phyloP scores from a whole-genome alignment of 64 coral and sea anemone genomes.

The Actinia equina region DNA sequence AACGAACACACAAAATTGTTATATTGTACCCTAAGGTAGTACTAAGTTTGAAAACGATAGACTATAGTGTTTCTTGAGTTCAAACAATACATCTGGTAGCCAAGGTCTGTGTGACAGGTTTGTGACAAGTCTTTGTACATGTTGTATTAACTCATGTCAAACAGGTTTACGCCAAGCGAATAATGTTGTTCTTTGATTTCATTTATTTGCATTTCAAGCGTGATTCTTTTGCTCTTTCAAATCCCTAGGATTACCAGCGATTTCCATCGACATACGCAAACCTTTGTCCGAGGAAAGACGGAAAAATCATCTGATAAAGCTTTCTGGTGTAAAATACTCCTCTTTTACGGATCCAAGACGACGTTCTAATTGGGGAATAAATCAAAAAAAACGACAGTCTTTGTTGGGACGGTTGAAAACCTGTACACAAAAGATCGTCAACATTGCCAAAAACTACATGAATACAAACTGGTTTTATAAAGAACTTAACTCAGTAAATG shows the following conservation, averaged over 20 bases:
- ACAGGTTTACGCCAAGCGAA: conserved; percentile 34
- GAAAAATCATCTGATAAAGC: neutral
- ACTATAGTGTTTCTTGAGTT: neutral
- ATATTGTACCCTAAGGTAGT: neutral
- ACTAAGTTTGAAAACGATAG: neutral
- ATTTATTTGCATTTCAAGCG: conserved; percentile 44
- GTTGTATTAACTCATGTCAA: conserved; percentile 66
- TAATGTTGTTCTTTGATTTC: conserved; percentile 39
- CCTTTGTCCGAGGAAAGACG: neutral
- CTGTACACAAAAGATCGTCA: conserved; percentile 9
- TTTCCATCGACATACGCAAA: neutral
- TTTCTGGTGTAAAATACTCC: neutral
- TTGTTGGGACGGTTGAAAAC: neutral
- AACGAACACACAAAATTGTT: neutral
- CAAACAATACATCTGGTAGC: conserved; percentile 42
- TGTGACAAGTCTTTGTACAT: conserved; percentile 42
- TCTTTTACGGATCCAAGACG: neutral
- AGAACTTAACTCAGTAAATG: neutral
- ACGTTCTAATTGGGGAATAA: neutral
- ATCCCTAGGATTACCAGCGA: conserved; percentile 5
- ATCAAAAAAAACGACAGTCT: conserved; percentile 20
- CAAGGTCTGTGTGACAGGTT: conserved; percentile 10
- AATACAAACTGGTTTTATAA: neutral
- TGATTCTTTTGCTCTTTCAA: conserved; percentile 20
- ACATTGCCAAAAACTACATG: neutral